A percentile compares a stretch with the other conserved stretches of the same genome.
Evolutionary conservation across 2,888 invertebrate genomes (phyloP).

Genomic region (Adineta ricciae): DNA sequence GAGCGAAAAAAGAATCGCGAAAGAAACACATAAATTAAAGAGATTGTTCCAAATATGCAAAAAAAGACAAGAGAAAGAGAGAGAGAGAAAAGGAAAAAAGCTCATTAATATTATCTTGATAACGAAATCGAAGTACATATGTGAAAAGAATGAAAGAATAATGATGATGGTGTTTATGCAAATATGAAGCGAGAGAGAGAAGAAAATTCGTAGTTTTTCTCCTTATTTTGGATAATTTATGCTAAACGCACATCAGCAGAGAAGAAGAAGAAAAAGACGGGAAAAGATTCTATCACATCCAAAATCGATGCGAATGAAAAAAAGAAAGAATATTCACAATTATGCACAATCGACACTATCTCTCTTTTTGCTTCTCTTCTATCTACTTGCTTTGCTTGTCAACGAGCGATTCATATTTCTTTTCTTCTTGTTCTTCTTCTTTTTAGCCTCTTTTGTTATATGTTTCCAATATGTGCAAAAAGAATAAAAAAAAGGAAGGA

Average conservation of each 20-base stretch:
- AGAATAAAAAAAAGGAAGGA: not conserved
- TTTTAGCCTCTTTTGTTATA: not conserved
- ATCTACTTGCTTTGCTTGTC: not conserved
- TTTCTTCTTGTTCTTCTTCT: not conserved
- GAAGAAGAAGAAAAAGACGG: not conserved
- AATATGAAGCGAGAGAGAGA: not conserved
- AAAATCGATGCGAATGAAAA: not conserved
- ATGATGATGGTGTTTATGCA: conserved; percentile 22
- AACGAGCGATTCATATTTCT: not conserved
- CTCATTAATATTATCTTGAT: conserved; percentile 19
- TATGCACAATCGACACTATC: conserved; percentile 21
- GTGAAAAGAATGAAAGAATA: not conserved
- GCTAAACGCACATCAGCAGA: not conserved
- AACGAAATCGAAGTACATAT: not conserved
- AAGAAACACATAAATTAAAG: conserved; percentile 1
- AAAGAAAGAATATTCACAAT: not conserved
- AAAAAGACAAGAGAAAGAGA: not conserved
- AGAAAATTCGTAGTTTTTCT: not conserved
- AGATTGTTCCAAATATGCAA: not conserved
- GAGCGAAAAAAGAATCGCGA: not conserved
- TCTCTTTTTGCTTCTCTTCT: not conserved
- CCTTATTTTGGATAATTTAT: not conserved
- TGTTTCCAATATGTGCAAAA: not conserved
- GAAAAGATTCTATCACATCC: not conserved
- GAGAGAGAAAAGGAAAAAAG: not conserved